A percentile compares a stretch with the other conserved stretches of the same genome.
These are phyloP conservation scores for Lissonota sp. DNA, from an alignment of 2,888 invertebrate species.

Conservation along the genomic window DNA sequence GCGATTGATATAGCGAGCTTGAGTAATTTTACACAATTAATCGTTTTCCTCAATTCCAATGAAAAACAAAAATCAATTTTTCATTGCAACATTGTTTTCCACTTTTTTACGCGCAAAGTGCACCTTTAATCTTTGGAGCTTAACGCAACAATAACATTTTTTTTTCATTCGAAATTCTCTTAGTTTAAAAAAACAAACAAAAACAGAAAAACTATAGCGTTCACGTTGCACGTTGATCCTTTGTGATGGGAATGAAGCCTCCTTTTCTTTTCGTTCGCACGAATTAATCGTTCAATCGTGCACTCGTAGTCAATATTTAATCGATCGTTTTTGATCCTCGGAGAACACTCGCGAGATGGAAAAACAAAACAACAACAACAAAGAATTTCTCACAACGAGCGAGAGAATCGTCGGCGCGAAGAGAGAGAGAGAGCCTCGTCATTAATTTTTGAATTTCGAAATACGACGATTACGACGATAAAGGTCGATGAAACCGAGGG, in stretches of 20 bases:
- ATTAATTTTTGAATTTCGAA: no score
- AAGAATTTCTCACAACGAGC: neutral
- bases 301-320: constrained; percentile 49
- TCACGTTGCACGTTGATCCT: neutral
- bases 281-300: constrained; percentile 20
- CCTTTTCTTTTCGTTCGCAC: constrained; percentile 17
- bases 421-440: neutral
- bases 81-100: no score
- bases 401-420: neutral
- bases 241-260: constrained; percentile 4
- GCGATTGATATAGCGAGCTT: constrained; percentile 55
- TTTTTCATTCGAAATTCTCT: neutral
- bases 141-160: constrained; percentile 2
- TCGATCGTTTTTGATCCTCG: constrained; percentile 53
- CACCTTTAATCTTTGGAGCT: constrained; percentile 12
- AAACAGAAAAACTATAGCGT: no score
- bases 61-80: no score
- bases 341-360: constrained; percentile 11
- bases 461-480: constrained; percentile 13
- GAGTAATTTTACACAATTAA: constrained; percentile 20
- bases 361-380: constrained; percentile 18
- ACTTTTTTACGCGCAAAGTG: neutral
- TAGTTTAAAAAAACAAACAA: no score
- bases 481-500: constrained; percentile 57
- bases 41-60: constrained; percentile 35